These are phyloP conservation scores for Micromesistius poutassou DNA, from an alignment of 2,797 vertebrate genomes.

Conservation along the genomic window DNA sequence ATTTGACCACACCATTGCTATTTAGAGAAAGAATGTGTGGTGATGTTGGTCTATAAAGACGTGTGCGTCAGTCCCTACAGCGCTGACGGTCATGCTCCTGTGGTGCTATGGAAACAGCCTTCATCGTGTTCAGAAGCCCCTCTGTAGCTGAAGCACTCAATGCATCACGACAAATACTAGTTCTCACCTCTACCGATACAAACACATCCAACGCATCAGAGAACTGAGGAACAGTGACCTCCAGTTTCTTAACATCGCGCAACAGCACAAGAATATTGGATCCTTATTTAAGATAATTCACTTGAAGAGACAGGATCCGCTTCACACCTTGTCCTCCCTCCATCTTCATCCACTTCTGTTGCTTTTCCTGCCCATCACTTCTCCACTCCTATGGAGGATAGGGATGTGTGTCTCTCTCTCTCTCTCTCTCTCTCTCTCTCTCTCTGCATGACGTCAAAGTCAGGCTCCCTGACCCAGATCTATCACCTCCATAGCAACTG, in stretches of 20 bases:
- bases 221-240: neutral
- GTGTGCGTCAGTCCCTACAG: conserved; percentile 25
- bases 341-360: neutral
- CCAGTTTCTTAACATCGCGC: neutral
- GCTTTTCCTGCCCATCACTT: neutral
- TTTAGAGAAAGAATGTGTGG: neutral
- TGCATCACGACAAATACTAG: neutral
- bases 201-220: neutral
- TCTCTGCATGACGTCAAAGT: conserved; percentile 34
- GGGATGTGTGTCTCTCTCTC: neutral
- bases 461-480: conserved; percentile 33
- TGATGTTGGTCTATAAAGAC: conserved; percentile 22
- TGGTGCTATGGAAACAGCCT: conserved; percentile 72
- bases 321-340: neutral
- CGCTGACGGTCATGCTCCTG: conserved; percentile 51
- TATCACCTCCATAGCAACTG: conserved; percentile 16
- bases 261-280: neutral
- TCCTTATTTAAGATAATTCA: neutral
- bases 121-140: conserved; percentile 38
- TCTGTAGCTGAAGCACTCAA: neutral
- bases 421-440: conserved; percentile 11
- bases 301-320: neutral
- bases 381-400: too few species aligned
- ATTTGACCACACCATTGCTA: neutral
- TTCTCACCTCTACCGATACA: neutral